phyloP scores from a whole-genome alignment of 2,797 vertebrate genomes.

The Loriculus beryllinus region DNA sequence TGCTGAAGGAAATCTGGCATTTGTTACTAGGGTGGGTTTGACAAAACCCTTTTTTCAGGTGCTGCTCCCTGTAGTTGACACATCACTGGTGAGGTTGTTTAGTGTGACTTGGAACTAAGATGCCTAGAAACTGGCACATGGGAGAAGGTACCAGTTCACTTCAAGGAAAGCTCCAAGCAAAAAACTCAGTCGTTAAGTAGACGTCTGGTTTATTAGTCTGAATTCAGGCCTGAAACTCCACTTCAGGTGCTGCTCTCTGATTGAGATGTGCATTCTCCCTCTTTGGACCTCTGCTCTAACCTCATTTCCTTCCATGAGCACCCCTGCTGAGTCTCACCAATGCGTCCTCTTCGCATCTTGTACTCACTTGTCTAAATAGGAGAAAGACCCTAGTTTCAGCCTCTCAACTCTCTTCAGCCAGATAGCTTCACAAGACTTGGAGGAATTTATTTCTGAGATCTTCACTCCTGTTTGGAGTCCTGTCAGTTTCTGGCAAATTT shows the following conservation, averaged over 20 bases:
- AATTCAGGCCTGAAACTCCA: background rate
- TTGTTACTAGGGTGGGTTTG: background rate
- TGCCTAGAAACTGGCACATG: background rate
- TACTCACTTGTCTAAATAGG: background rate
- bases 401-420: background rate
- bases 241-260: background rate
- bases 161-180: background rate
- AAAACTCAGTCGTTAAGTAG: background rate
- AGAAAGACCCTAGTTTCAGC: background rate
- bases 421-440: background rate
- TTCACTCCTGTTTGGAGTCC: background rate
- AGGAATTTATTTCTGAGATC: background rate
- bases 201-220: background rate
- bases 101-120: background rate
- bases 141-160: background rate
- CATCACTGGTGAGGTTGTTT: background rate
- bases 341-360: background rate
- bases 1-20: background rate
- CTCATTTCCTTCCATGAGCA: background rate
- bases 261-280: background rate
- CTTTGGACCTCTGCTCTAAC: background rate
- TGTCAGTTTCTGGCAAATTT: background rate
- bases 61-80: background rate
- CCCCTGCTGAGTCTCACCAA: background rate
- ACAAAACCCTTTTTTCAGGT: background rate